Conservation (phyloP, 2,888 invertebrate species). For the Ptychoptera albimana region DNA sequence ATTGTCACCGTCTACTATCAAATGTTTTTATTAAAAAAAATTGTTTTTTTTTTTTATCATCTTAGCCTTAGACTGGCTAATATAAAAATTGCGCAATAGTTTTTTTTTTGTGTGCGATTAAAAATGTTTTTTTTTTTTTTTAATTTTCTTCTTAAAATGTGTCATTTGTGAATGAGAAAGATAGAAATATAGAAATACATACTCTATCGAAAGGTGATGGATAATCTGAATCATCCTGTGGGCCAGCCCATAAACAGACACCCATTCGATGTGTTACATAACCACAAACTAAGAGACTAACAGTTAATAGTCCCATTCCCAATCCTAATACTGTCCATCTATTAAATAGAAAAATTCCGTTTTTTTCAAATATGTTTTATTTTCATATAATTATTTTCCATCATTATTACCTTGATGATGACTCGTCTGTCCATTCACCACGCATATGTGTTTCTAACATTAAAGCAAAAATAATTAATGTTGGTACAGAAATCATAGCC, state of each 20-base stretch:
- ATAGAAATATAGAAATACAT: conserved; percentile 4
- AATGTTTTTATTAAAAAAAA: no score
- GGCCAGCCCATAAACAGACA: conserved; percentile 31
- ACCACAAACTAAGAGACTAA: conserved; percentile 30
- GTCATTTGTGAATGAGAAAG: conserved; percentile 11
- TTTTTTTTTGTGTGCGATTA: not conserved
- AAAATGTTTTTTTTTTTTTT: not conserved
- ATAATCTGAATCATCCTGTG: conserved; percentile 21
- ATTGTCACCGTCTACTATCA: no score
- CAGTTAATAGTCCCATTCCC: conserved; percentile 28
- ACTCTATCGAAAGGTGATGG: not conserved
- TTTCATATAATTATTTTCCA: no score
- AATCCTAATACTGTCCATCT: conserved; percentile 31
- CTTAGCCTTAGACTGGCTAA: not conserved
- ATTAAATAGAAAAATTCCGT: conserved; percentile 9
- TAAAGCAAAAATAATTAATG: conserved; percentile 28
- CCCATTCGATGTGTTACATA: conserved; percentile 33
- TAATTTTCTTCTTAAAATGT: conserved; percentile 17
- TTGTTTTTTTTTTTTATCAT: no score
- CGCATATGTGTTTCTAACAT: conserved; percentile 30
- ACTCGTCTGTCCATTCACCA: conserved; percentile 21
- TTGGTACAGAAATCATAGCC: conserved; percentile 29
- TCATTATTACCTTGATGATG: conserved; percentile 1
- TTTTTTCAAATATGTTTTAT: no score
- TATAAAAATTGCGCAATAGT: conserved; percentile 1